phyloP scores from a whole-genome alignment of 2,113 vertebrate genomes.

The Aspiorhynchus laticeps region DNA sequence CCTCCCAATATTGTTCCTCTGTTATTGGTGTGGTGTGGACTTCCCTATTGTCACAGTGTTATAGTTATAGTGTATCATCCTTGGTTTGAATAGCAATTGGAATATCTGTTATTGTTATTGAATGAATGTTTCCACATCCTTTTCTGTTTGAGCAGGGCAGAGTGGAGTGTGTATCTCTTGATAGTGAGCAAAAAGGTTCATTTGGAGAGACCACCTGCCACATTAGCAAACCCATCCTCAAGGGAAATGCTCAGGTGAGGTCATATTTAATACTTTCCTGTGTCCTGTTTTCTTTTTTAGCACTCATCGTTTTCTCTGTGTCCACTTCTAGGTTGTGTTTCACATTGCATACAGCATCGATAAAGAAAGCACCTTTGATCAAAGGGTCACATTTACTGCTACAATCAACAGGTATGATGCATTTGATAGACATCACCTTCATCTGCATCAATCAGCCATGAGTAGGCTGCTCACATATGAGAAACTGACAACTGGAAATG shows the following conservation, averaged over 20 bases:
- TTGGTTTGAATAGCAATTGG: too few relatives aligned
- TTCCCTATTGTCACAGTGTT: too few relatives aligned
- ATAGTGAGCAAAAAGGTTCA: conserved; percentile 44
- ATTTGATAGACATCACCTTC: neutral
- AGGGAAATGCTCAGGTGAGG: conserved; percentile 63
- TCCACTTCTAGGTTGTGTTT: conserved; percentile 65
- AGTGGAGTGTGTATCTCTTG: conserved; percentile 73
- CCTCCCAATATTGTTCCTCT: too few relatives aligned
- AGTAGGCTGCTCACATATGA: neutral
- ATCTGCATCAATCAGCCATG: too few relatives aligned
- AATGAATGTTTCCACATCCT: neutral
- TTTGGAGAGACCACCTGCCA: conserved; percentile 69
- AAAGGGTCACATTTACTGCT: conserved; percentile 60
- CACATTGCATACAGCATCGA: conserved; percentile 69
- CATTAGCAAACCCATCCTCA: conserved; percentile 80
- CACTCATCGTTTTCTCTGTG: neutral
- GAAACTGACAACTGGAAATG: neutral
- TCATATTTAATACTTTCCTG: too few relatives aligned
- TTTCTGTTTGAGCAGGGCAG: conserved; percentile 63
- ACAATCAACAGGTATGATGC: conserved; percentile 69
- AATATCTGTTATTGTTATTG: neutral
- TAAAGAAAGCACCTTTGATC: conserved; percentile 55
- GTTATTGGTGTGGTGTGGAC: too few relatives aligned
- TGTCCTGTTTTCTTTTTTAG: neutral
- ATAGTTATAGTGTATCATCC: too few relatives aligned